Evolutionary conservation across 2,113 vertebrate species (phyloP).

Genomic region (Mugil cephalus): DNA sequence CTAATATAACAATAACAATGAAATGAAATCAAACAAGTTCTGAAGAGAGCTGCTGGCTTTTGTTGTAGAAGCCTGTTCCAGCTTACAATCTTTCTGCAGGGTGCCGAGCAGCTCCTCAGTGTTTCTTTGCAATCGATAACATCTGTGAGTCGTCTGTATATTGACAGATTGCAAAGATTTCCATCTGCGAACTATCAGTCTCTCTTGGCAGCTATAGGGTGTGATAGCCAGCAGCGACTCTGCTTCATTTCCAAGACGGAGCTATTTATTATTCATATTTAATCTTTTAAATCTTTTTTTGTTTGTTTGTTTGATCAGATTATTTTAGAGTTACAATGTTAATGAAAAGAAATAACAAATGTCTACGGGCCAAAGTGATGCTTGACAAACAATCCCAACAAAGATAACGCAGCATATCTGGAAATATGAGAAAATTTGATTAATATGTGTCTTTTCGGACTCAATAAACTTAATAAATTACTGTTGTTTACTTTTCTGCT

Average conservation of each 20-base stretch:
- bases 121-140: background rate
- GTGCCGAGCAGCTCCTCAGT: conserved; percentile 1
- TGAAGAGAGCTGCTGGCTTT: no score
- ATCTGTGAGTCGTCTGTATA: conserved; percentile 29
- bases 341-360: background rate
- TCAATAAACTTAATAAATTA: background rate
- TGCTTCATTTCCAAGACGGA: background rate
- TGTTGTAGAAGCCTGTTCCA: background rate
- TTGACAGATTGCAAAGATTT: conserved; percentile 41
- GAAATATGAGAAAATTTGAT: no score
- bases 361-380: no score
- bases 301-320: background rate
- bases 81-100: background rate
- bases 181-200: conserved; percentile 1
- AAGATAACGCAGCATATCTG: no score
- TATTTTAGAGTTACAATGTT: no score
- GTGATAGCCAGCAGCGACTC: background rate
- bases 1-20: no score
- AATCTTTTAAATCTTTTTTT: background rate
- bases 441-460: no score
- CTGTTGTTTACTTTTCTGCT: background rate
- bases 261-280: background rate
- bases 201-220: conserved; percentile 18
- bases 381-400: no score
- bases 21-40: no score